A percentile compares a stretch with the other conserved stretches of the same genome.
Evolutionary conservation across 2,888 invertebrate species (phyloP).

Genomic region (Augiades crinisus): DNA sequence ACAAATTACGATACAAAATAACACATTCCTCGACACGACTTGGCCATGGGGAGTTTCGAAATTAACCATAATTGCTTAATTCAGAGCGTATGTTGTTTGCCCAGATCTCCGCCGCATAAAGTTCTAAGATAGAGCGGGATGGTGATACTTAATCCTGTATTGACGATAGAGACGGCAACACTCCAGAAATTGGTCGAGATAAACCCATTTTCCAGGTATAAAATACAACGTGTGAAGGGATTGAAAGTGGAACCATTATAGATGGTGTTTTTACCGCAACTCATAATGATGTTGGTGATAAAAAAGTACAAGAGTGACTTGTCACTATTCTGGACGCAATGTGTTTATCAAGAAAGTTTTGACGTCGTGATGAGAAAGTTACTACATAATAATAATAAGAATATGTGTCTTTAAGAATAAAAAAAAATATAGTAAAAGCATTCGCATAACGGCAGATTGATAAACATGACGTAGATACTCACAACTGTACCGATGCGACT

Average conservation of each 20-base stretch:
- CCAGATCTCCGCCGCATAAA: slow-evolving; percentile 57
- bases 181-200: slow-evolving; percentile 39
- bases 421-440: too few species aligned
- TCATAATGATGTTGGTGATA: slow-evolving; percentile 45
- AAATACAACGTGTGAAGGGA: slow-evolving; percentile 69
- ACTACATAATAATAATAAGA: neutral
- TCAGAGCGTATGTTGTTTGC: slow-evolving; percentile 69
- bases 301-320: slow-evolving; percentile 41
- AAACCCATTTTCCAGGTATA: slow-evolving; percentile 65
- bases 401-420: too few species aligned
- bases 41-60: slow-evolving; percentile 71
- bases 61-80: slow-evolving; percentile 82
- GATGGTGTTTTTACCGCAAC: slow-evolving; percentile 54
- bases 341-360: neutral
- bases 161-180: slow-evolving; percentile 45
- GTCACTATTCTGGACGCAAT: slow-evolving; percentile 38
- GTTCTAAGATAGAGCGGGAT: slow-evolving; percentile 46
- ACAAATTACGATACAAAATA: slow-evolving; percentile 80
- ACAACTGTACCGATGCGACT: too few species aligned
- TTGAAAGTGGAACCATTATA: slow-evolving; percentile 65
- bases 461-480: too few species aligned
- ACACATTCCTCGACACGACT: slow-evolving; percentile 74
- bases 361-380: neutral
- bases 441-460: too few species aligned
- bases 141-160: slow-evolving; percentile 34